phyloP scores from a whole-genome alignment of 2,797 vertebrate species.

The Hydrocynus forskahlii region DNA sequence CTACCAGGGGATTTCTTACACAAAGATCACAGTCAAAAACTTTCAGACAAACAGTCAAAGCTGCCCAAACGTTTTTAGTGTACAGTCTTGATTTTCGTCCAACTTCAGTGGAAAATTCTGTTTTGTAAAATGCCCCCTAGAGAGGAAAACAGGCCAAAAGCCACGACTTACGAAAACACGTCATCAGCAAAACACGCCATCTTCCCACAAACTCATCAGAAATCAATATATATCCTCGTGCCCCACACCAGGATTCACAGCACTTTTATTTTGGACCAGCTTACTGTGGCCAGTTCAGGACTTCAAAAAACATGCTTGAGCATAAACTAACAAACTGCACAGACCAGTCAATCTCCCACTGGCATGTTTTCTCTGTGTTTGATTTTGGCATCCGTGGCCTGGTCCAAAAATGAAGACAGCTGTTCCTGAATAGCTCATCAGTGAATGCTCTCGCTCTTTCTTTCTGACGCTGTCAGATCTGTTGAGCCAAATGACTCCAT shows the following conservation, averaged over 20 bases:
- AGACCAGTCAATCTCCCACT: not conserved
- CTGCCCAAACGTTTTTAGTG: not conserved
- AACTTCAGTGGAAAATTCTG: not conserved
- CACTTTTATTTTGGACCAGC: not conserved
- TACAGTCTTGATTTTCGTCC: not conserved
- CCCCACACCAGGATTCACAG: not conserved
- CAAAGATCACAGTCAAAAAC: not conserved
- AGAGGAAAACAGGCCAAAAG: not conserved
- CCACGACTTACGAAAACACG: not conserved
- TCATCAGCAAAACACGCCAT: not conserved
- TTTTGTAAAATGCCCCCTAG: not conserved
- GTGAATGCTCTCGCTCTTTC: not conserved
- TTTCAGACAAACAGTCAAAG: not conserved
- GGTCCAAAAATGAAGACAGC: slow-evolving; percentile 13
- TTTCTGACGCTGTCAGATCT: slow-evolving; percentile 17
- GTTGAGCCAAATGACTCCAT: slow-evolving; percentile 49
- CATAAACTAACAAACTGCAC: not conserved
- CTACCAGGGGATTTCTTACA: not conserved
- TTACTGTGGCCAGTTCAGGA: not conserved
- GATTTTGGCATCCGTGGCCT: not conserved
- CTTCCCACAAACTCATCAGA: not conserved
- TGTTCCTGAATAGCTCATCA: slow-evolving; percentile 26
- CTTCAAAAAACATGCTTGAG: not conserved
- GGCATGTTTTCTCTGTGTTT: slow-evolving; percentile 7
- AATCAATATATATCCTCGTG: not conserved